Conservation (phyloP, 1,140 invertebrate species). For the Drosophila triauraria region DNA sequence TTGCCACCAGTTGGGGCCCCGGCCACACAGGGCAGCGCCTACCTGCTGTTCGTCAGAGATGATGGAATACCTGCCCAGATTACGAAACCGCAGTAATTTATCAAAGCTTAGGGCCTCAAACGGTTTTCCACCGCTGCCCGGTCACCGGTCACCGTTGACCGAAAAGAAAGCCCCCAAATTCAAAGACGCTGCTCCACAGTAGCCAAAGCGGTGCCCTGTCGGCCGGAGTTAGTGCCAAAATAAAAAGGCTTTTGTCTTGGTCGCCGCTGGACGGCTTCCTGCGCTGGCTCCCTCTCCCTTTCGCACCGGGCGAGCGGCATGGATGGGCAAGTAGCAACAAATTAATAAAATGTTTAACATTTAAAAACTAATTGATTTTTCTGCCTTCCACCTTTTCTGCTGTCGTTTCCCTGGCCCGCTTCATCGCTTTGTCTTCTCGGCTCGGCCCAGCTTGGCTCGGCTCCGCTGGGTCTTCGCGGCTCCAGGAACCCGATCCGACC, state of each 20-base stretch:
- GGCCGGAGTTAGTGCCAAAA: conserved; percentile 45
- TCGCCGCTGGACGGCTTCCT: conserved; percentile 39
- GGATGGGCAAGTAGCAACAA: conserved; percentile 70
- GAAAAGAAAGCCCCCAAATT: conserved; percentile 64
- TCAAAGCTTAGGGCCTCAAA: conserved; percentile 55
- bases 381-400: conserved; percentile 54
- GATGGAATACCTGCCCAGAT: conserved; percentile 70
- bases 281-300: conserved; percentile 35
- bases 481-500: conserved; percentile 23
- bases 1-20: conserved; percentile 37
- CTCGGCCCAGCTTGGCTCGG: conserved; percentile 6
- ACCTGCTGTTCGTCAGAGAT: conserved; percentile 77
- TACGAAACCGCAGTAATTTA: conserved; percentile 74
- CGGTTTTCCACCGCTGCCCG: conserved; percentile 32
- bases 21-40: conserved; percentile 37
- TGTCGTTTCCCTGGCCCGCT: conserved; percentile 32
- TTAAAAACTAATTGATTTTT: conserved; percentile 84
- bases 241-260: conserved; percentile 63
- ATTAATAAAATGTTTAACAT: conserved; percentile 84
- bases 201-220: conserved; percentile 61
- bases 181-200: conserved; percentile 50
- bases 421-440: conserved; percentile 18
- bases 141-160: conserved; percentile 5
- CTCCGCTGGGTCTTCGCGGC: conserved; percentile 17
- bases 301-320: conserved; percentile 19